phyloP scores from a whole-genome alignment of 2,113 vertebrate genomes.

The Conger conger region DNA sequence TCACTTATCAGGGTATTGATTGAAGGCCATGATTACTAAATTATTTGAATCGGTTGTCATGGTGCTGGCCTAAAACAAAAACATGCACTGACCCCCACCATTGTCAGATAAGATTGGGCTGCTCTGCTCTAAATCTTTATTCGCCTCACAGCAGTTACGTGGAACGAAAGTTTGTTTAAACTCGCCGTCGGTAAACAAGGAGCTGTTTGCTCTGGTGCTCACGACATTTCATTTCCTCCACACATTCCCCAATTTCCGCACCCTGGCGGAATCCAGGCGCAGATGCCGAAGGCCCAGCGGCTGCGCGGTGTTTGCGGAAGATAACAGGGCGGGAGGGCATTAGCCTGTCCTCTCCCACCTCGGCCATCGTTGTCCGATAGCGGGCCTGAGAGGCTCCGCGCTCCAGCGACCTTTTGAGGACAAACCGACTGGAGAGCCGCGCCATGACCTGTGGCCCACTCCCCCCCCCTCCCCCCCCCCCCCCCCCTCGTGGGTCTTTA shows the following conservation, averaged over 20 bases:
- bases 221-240: neutral
- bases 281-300: neutral
- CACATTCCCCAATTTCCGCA: neutral
- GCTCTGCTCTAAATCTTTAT: neutral
- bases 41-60: neutral
- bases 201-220: neutral
- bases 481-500: neutral
- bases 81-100: neutral
- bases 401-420: slow-evolving; percentile 24
- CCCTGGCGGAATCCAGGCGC: slow-evolving; percentile 13
- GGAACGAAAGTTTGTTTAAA: neutral
- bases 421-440: slow-evolving; percentile 20
- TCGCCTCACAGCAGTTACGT: neutral
- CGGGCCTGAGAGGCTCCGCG: neutral
- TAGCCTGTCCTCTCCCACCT: slow-evolving; percentile 7
- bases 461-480: neutral
- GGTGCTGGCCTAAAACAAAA: neutral
- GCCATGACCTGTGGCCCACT: neutral
- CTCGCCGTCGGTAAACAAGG: too few relatives aligned
- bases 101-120: neutral
- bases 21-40: neutral
- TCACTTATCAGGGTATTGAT: too few relatives aligned
- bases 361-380: neutral
- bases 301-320: slow-evolving; percentile 23
- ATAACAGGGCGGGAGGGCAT: slow-evolving; percentile 21